Evolutionary conservation across 2,797 vertebrate genomes (phyloP).

Genomic region (Molossus molossus): DNA sequence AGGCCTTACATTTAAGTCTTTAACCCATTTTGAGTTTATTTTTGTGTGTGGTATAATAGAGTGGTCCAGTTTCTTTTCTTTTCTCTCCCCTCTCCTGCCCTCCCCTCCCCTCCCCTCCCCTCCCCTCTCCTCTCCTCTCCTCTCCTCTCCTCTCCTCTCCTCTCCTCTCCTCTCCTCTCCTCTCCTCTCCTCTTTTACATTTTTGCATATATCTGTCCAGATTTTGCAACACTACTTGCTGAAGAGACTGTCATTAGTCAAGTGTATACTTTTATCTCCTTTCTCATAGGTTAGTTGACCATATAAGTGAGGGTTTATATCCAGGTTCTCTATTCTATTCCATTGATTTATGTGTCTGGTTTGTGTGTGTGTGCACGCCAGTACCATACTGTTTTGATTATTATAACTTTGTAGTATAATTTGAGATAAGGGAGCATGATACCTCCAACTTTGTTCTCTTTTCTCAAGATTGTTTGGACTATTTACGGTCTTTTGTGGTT

Average conservation of each 20-base stretch:
- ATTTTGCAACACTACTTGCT: neutral
- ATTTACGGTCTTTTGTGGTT: neutral
- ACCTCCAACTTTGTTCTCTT: too few relatives aligned
- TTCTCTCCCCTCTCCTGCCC: too few relatives aligned
- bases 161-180: too few relatives aligned
- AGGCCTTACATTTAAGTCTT: neutral
- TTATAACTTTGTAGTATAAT: neutral
- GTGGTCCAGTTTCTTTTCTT: neutral
- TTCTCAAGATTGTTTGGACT: neutral
- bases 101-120: too few relatives aligned
- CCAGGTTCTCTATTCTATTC: neutral
- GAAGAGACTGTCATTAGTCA: neutral
- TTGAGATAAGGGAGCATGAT: too few relatives aligned
- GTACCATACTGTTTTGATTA: neutral
- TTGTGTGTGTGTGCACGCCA: neutral
- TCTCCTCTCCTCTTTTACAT: too few relatives aligned
- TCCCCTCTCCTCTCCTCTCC: too few relatives aligned
- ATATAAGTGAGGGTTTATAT: neutral
- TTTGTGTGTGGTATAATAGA: neutral
- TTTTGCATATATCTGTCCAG: neutral
- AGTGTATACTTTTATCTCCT: neutral
- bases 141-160: too few relatives aligned
- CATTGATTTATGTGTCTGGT: neutral
- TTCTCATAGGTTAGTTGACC: neutral
- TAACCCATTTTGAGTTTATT: neutral